These are phyloP conservation scores for Caenorhabditis sp. DNA, from an alignment of 2,888 invertebrate species.

Conservation along the genomic window DNA sequence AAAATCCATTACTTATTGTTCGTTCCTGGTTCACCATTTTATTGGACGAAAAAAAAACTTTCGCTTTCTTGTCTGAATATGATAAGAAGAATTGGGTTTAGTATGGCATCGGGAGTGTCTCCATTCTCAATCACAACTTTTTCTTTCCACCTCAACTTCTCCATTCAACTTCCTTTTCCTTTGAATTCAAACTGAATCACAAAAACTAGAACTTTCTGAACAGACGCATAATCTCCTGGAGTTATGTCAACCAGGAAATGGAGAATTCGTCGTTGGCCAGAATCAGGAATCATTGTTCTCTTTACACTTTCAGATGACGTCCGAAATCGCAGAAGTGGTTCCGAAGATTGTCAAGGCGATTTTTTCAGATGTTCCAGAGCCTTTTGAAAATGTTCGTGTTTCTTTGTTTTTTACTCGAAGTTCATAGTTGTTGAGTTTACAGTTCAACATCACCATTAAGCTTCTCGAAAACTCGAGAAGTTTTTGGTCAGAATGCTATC, in stretches of 20 bases:
- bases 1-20: not conserved
- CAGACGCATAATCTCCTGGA: constrained; percentile 1
- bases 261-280: not conserved
- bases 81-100: constrained; percentile 23
- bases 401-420: too few species aligned
- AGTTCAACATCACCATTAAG: constrained; percentile 41
- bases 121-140: not conserved
- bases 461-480: constrained; percentile 52
- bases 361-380: constrained; percentile 37
- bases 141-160: constrained; percentile 8
- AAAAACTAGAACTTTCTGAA: not conserved
- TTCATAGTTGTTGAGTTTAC: too few species aligned
- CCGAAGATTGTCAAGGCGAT: constrained; percentile 35
- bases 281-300: too few species aligned
- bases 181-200: not conserved
- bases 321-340: constrained; percentile 37
- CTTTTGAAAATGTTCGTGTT: constrained; percentile 37
- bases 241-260: not conserved
- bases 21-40: not conserved
- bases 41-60: not conserved
- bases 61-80: constrained; percentile 19
- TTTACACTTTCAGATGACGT: constrained; percentile 1
- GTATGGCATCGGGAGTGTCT: constrained; percentile 3
- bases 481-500: constrained; percentile 64
- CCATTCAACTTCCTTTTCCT: not conserved